Percentiles rank a stretch among this genome's conserved stretches.
Conservation (phyloP, 2,113 vertebrate genomes). For the Crypturellus undulatus region DNA sequence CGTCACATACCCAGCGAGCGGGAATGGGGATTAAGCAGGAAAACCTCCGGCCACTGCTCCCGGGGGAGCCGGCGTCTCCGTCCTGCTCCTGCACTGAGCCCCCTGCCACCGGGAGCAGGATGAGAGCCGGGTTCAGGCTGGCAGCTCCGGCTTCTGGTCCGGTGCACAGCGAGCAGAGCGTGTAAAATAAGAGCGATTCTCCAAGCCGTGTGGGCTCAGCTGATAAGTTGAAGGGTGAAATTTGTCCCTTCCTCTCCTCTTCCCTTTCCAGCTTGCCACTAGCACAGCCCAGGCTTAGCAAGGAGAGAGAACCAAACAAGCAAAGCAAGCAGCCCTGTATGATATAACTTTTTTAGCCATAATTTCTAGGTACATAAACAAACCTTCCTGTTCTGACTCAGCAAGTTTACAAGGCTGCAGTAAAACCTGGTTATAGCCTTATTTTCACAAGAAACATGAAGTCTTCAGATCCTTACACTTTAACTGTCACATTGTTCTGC, state of each 20-base stretch:
- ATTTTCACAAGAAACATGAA: background rate
- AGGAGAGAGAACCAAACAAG: background rate
- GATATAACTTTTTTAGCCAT: background rate
- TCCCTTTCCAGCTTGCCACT: background rate
- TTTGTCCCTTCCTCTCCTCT: background rate
- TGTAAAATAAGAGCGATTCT: background rate
- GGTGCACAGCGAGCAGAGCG: background rate
- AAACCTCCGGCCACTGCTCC: background rate
- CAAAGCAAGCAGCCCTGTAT: background rate
- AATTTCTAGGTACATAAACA: background rate
- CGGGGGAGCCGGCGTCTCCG: accelerated
- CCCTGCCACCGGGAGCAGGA: background rate
- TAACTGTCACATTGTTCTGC: background rate
- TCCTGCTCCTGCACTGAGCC: background rate
- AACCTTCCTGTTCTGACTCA: background rate
- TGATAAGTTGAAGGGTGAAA: background rate
- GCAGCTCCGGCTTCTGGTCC: background rate
- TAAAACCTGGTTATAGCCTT: background rate
- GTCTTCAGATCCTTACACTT: background rate
- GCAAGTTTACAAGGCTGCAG: background rate
- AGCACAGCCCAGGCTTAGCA: background rate
- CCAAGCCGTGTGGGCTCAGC: background rate
- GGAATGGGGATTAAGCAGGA: background rate
- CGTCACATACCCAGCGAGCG: background rate
- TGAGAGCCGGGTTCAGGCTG: background rate